Conservation (phyloP, 1,140 invertebrate genomes). For the Drosophila tristis region DNA sequence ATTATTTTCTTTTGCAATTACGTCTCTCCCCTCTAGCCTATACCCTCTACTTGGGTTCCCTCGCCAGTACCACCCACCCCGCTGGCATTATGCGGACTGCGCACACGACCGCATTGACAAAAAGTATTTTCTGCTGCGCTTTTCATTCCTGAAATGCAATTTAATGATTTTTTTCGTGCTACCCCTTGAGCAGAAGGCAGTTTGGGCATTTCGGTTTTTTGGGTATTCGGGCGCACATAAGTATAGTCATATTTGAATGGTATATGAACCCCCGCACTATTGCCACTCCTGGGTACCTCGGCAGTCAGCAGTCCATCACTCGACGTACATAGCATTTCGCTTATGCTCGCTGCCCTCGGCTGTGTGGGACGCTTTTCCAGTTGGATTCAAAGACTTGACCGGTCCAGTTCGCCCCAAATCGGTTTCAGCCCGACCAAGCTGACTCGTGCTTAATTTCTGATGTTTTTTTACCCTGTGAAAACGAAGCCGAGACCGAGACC, state of each 20-base stretch:
- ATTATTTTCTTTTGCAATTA: slow-evolving; percentile 5
- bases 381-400: slow-evolving; percentile 31
- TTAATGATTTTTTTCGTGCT: neutral
- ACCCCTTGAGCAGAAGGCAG: neutral
- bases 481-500: too few relatives aligned
- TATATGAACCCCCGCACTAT: too few relatives aligned
- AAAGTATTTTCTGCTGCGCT: slow-evolving; percentile 24
- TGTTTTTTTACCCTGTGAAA: neutral
- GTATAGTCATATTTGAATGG: too few relatives aligned
- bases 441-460: slow-evolving; percentile 4
- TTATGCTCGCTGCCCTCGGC: slow-evolving; percentile 24
- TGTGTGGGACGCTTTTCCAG: slow-evolving; percentile 36
- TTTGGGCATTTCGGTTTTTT: neutral
- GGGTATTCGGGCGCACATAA: too few relatives aligned
- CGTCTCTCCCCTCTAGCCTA: neutral
- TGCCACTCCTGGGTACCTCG: too few relatives aligned
- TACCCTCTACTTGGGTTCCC: too few relatives aligned
- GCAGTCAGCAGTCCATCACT: neutral
- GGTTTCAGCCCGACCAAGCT: slow-evolving; percentile 26
- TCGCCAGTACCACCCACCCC: too few relatives aligned
- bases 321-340: slow-evolving; percentile 1
- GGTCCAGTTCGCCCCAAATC: slow-evolving; percentile 30
- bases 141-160: slow-evolving; percentile 27
- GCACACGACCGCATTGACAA: neutral
- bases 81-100: too few relatives aligned